phyloP scores from a whole-genome alignment of 2,888 invertebrate species.

The Tricholauxania praeusta region DNA sequence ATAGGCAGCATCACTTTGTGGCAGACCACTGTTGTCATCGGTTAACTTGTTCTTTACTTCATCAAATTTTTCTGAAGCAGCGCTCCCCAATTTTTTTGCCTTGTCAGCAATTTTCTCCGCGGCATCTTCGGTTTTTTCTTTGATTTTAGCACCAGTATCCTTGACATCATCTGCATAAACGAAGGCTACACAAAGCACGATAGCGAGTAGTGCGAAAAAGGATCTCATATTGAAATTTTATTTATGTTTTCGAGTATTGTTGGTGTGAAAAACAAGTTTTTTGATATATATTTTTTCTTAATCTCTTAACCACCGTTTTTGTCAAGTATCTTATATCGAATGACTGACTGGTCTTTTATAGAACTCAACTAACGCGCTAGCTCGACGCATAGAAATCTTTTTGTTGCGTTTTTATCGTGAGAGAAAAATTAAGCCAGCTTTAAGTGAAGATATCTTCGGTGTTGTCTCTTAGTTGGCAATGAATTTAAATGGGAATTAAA shows the following conservation, averaged over 20 bases:
- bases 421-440: too few species aligned
- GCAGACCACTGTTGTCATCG: neutral
- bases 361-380: too few species aligned
- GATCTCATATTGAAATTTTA: constrained; percentile 52
- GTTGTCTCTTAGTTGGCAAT: too few species aligned
- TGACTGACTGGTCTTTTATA: neutral
- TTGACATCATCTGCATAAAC: constrained; percentile 57
- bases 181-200: constrained; percentile 42
- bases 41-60: constrained; percentile 57
- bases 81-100: constrained; percentile 59
- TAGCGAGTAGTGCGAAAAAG: constrained; percentile 46
- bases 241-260: neutral
- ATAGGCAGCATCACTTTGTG: neutral
- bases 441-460: too few species aligned
- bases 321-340: constrained; percentile 33
- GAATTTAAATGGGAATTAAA: too few species aligned
- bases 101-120: constrained; percentile 57
- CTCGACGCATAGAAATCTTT: too few species aligned
- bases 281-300: constrained; percentile 2
- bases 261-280: neutral
- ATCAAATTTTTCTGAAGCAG: constrained; percentile 59
- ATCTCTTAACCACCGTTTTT: constrained; percentile 21
- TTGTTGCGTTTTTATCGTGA: too few species aligned
- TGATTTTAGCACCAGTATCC: constrained; percentile 59
- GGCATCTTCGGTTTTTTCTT: constrained; percentile 58